Evolutionary conservation across 2,888 invertebrate genomes (phyloP).

Genomic region (Spicauda simplicius): DNA sequence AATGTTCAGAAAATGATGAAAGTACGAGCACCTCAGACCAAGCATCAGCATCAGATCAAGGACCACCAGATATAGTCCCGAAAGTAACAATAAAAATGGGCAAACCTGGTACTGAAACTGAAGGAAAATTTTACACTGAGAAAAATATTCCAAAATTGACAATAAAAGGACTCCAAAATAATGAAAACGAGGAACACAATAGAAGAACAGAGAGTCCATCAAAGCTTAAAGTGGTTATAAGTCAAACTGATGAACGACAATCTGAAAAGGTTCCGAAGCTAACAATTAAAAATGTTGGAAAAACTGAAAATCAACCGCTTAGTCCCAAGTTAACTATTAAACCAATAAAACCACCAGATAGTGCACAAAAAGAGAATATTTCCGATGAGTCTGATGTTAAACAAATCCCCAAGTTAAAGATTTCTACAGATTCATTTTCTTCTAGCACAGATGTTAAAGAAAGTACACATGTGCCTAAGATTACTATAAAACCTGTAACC

Average conservation of each 20-base stretch:
- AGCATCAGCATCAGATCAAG: slow-evolving; percentile 74
- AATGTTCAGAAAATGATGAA: slow-evolving; percentile 83
- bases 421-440: slow-evolving; percentile 58
- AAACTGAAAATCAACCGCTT: slow-evolving; percentile 68
- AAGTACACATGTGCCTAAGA: slow-evolving; percentile 81
- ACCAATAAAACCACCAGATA: slow-evolving; percentile 71
- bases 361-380: slow-evolving; percentile 51
- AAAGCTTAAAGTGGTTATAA: slow-evolving; percentile 72
- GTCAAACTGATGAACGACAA: slow-evolving; percentile 67
- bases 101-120: slow-evolving; percentile 74
- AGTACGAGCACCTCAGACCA: slow-evolving; percentile 77
- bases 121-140: slow-evolving; percentile 76
- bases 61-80: slow-evolving; percentile 66
- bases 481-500: slow-evolving; percentile 83
- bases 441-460: slow-evolving; percentile 63
- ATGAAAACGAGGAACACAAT: slow-evolving; percentile 61
- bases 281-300: slow-evolving; percentile 73
- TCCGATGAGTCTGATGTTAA: slow-evolving; percentile 45
- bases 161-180: slow-evolving; percentile 71
- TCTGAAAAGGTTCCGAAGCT: slow-evolving; percentile 74
- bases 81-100: slow-evolving; percentile 80
- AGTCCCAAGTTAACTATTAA: slow-evolving; percentile 82
- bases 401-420: slow-evolving; percentile 53
- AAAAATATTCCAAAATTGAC: slow-evolving; percentile 76
- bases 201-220: slow-evolving; percentile 53